These are phyloP conservation scores for Argyrosomus regius DNA, from an alignment of 2,797 vertebrate species.

Conservation along the genomic window DNA sequence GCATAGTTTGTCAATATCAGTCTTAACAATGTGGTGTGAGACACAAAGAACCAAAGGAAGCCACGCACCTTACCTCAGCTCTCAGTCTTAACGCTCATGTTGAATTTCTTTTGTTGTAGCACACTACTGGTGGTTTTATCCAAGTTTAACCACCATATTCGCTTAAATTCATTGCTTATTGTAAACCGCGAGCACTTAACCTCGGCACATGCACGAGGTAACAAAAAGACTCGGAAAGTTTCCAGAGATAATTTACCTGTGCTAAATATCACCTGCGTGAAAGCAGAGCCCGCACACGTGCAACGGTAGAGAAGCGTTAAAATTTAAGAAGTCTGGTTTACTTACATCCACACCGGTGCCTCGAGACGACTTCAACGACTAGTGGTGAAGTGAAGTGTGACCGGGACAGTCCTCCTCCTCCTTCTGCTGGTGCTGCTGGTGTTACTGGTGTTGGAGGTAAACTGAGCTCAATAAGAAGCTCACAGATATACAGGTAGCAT, in stretches of 20 bases:
- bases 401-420: neutral
- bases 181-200: slow-evolving; percentile 11
- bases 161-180: slow-evolving; percentile 19
- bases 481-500: neutral
- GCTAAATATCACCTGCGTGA: neutral
- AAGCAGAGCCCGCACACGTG: neutral
- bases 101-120: neutral
- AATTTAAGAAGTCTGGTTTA: slow-evolving; percentile 21
- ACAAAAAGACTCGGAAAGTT: slow-evolving; percentile 8
- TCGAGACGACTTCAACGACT: slow-evolving; percentile 9
- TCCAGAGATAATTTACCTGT: accelerated
- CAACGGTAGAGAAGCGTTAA: neutral
- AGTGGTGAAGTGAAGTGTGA: slow-evolving; percentile 19
- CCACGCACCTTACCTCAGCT: neutral
- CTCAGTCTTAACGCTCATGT: neutral
- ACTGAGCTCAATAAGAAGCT: neutral
- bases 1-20: neutral
- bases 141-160: neutral
- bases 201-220: slow-evolving; percentile 30
- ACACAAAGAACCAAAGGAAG: slow-evolving; percentile 18
- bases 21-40: neutral
- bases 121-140: too few species aligned
- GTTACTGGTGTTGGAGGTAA: neutral
- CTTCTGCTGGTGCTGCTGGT: neutral
- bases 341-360: slow-evolving; percentile 42